Evolutionary conservation across 2,113 vertebrate species (phyloP).

Genomic region (Leptobrachium leishanense): DNA sequence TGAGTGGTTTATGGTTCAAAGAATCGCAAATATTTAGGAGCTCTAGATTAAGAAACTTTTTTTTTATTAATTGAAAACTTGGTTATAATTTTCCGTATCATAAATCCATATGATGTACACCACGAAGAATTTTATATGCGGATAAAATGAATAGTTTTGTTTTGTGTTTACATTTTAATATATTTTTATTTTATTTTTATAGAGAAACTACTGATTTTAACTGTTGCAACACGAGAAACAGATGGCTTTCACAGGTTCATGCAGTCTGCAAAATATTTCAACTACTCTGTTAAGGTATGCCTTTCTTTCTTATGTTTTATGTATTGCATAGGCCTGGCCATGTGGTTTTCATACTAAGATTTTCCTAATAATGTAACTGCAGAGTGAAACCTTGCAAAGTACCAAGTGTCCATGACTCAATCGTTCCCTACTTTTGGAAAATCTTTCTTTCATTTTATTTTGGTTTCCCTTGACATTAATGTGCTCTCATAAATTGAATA

Average conservation of each 20-base stretch:
- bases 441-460: not conserved
- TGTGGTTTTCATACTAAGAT: not conserved
- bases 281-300: constrained; percentile 92
- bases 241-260: constrained; percentile 93
- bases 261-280: constrained; percentile 87
- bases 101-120: too few species aligned
- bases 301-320: not conserved
- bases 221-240: constrained; percentile 87
- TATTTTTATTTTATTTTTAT: constrained; percentile 8
- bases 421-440: constrained; percentile 1
- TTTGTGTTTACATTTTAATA: too few species aligned
- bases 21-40: too few species aligned
- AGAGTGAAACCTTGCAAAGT: not conserved
- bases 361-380: not conserved
- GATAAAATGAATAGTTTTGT: too few species aligned
- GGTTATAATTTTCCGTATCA: too few species aligned
- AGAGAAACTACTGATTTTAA: constrained; percentile 92
- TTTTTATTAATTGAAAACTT: too few species aligned
- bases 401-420: not conserved
- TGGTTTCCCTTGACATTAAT: too few species aligned
- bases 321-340: not conserved
- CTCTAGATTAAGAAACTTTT: too few species aligned
- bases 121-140: too few species aligned
- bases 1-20: too few species aligned
- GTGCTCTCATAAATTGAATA: too few species aligned